Evolutionary conservation across 2,113 vertebrate species (phyloP), one percentile per base, ranked within the genome.

Genomic region (Hemiscyllium ocellatum): DNA sequence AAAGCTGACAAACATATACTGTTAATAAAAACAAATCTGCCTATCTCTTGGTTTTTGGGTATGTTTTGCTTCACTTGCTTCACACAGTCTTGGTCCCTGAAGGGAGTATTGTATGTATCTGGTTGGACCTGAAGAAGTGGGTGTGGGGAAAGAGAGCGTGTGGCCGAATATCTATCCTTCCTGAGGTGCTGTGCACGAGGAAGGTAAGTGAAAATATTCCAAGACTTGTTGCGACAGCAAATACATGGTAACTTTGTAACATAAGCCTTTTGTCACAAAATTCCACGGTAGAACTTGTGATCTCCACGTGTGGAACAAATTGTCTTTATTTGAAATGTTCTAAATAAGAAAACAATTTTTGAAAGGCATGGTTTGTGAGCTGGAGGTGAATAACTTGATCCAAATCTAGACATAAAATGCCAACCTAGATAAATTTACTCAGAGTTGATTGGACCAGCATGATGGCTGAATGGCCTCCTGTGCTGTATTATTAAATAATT

Each of bases 21-120:
- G 89, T 93, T 66, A 93, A 93, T 93, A 93, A 93, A 90, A 93
- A 22, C 33, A 66, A 66, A 93, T 66, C 61, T 68, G 33, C 19
- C 61, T 93, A 37, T 93, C 89, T 91, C 61, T 93, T 61, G 6
- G 89, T 7, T 93, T 61, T 93, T 68, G 89, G 61, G 12, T 68
- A 61, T 93, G 61, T 93, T 93, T 93, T 68, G 19, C 89, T 65
- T 66, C 61, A 66, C 89, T 93, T 68, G 61, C 56, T 66, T 37
- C 29, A 17, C 6, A 8, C 61, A 65, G 26, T n/a, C 56, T 61
- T 2, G 4, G 24, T 89, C 61, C 65, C n/a, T 7, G 7, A 66
- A 37, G 66, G 61, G n/a, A 4, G 89, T 68, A n/a, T 20, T 19
- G 17, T 66, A 10, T 37, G 17, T 7, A 17, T n/a, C 4, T 33